A percentile compares a stretch with the other conserved stretches of the same genome.
Conservation (phyloP, 2,113 vertebrate species). For the Trogon surrucura region DNA sequence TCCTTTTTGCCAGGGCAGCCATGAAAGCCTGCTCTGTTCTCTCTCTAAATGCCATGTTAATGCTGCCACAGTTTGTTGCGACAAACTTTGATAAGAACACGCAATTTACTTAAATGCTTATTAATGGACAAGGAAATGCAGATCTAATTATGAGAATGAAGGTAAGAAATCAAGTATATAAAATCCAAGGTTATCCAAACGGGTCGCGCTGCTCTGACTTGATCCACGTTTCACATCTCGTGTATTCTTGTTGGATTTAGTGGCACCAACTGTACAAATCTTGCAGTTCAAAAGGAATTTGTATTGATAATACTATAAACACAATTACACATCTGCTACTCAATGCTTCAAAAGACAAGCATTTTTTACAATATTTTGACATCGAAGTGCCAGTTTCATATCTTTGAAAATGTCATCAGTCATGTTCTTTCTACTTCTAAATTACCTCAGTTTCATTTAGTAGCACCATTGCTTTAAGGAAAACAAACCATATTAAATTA, state of each 20-base stretch:
- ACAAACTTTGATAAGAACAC: not conserved
- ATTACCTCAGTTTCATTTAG: not conserved
- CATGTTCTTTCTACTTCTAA: not conserved
- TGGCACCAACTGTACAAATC: not conserved
- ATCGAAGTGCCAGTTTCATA: not conserved
- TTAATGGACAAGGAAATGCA: not conserved
- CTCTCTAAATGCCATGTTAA: not conserved
- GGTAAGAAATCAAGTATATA: not conserved
- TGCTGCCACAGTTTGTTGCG: not conserved
- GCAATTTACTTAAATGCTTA: not conserved
- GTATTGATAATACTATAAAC: constrained; percentile 5
- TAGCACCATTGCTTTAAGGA: not conserved
- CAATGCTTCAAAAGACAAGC: not conserved
- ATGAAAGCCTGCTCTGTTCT: not conserved
- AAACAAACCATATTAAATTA: not conserved
- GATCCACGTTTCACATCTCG: not conserved
- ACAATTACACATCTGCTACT: not conserved
- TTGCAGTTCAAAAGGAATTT: not conserved
- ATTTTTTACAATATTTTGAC: not conserved
- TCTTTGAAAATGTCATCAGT: not conserved
- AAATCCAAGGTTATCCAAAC: not conserved
- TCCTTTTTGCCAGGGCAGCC: not conserved
- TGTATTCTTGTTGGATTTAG: not conserved
- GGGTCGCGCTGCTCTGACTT: not conserved
- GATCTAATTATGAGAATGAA: not conserved